phyloP scores from a whole-genome alignment of 2,797 vertebrate genomes.

The Odontamblyopus rebecca region DNA sequence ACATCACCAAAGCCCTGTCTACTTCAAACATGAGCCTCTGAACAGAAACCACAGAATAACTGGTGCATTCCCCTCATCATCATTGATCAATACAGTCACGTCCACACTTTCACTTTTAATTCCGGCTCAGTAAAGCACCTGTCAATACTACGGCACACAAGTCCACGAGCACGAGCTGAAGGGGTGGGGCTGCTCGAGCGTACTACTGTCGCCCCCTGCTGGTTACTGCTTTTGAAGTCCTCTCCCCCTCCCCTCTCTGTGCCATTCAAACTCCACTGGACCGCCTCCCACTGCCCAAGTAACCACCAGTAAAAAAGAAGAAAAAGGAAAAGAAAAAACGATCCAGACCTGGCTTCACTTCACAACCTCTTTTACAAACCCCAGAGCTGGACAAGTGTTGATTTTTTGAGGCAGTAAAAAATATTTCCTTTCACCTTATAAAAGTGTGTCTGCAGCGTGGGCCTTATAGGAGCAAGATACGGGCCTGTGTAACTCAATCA shows the following conservation, averaged over 20 bases:
- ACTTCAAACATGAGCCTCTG: slow-evolving; percentile 5
- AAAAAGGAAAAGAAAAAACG: slow-evolving; percentile 37
- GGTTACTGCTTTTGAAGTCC: slow-evolving; percentile 82
- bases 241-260: slow-evolving; percentile 55
- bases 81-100: slow-evolving; percentile 55
- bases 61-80: slow-evolving; percentile 43
- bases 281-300: slow-evolving; percentile 45
- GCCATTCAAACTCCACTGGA: slow-evolving; percentile 70
- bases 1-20: neutral
- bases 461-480: slow-evolving; percentile 46
- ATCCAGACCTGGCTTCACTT: slow-evolving; percentile 39
- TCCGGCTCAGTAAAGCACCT: slow-evolving; percentile 65
- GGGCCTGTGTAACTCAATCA: slow-evolving; percentile 59
- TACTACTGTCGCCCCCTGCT: slow-evolving; percentile 87
- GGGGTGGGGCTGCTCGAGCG: slow-evolving; percentile 82
- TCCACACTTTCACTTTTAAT: slow-evolving; percentile 51
- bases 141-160: slow-evolving; percentile 62
- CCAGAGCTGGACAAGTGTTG: slow-evolving; percentile 56
- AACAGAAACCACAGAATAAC: slow-evolving; percentile 29
- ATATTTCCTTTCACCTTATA: slow-evolving; percentile 67
- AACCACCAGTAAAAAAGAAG: slow-evolving; percentile 55
- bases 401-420: slow-evolving; percentile 63
- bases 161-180: slow-evolving; percentile 67
- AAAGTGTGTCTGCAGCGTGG: slow-evolving; percentile 39
- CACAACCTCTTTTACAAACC: slow-evolving; percentile 44